phyloP scores from a whole-genome alignment of 2,888 invertebrate genomes.

The Eupithecia dodoneata region DNA sequence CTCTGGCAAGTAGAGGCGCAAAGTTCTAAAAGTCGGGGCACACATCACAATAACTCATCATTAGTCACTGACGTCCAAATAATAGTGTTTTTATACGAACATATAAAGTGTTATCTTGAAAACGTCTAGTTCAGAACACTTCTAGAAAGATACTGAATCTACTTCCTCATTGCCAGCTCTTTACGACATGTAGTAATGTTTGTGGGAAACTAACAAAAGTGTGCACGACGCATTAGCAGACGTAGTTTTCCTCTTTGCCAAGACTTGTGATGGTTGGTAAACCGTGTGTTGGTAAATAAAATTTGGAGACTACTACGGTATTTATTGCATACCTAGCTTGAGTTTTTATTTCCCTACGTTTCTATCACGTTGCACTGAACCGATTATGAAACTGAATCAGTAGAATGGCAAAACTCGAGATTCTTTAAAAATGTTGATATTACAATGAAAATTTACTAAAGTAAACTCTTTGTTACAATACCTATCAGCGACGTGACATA shows the following conservation, averaged over 20 bases:
- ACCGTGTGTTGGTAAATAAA: neutral
- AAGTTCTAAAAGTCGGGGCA: neutral
- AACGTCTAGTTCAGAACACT: slow-evolving; percentile 10
- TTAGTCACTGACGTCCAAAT: neutral
- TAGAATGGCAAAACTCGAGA: neutral
- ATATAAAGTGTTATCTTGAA: neutral
- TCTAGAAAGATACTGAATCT: slow-evolving; percentile 3
- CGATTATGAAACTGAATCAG: neutral
- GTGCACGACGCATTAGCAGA: neutral
- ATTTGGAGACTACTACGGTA: neutral
- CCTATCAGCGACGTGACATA: neutral
- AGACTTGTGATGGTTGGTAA: neutral
- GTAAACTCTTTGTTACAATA: neutral
- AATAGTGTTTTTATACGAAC: neutral
- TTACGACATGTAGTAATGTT: slow-evolving; percentile 10
- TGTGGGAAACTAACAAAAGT: slow-evolving; percentile 1
- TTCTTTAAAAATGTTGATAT: neutral
- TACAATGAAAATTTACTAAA: neutral
- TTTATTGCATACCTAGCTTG: neutral
- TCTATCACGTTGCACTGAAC: neutral
- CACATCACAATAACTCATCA: slow-evolving; percentile 12
- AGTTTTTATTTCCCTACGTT: neutral
- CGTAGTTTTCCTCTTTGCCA: slow-evolving; percentile 5
- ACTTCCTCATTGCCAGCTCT: slow-evolving; percentile 9
- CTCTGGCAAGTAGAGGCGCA: neutral